Percentiles rank a stretch among this genome's conserved stretches.
phyloP scores from a whole-genome alignment of 1,140 invertebrate genomes.

The Drosophila auraria region DNA sequence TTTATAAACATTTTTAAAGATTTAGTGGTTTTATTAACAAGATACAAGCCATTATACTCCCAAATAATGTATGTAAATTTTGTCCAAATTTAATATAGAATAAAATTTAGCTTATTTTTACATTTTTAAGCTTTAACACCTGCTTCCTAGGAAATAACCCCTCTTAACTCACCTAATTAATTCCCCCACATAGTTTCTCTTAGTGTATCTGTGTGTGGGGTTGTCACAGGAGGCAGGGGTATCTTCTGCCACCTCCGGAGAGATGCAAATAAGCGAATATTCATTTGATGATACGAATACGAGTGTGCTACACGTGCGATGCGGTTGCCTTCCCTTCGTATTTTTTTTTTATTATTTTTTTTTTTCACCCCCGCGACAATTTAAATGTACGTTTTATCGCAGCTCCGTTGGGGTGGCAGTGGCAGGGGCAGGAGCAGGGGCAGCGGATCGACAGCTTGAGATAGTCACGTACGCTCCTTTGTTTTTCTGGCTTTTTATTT shows the following conservation, averaged over 20 bases:
- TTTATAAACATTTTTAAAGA: too few relatives aligned
- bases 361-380: slow-evolving; percentile 56
- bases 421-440: neutral
- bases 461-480: slow-evolving; percentile 78
- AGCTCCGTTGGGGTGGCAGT: neutral
- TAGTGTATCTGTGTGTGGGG: neutral
- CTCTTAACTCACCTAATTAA: neutral
- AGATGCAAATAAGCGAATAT: slow-evolving; percentile 83
- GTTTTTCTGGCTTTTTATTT: slow-evolving; percentile 78
- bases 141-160: too few relatives aligned
- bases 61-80: too few relatives aligned
- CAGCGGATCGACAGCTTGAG: slow-evolving; percentile 75
- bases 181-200: neutral
- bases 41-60: too few relatives aligned
- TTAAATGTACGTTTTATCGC: slow-evolving; percentile 77
- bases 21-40: too few relatives aligned
- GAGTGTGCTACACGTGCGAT: slow-evolving; percentile 64
- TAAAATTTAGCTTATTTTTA: too few relatives aligned
- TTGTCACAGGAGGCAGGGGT: slow-evolving; percentile 18
- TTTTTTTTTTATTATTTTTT: neutral
- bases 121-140: too few relatives aligned
- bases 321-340: slow-evolving; percentile 27
- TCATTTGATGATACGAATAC: slow-evolving; percentile 79
- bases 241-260: slow-evolving; percentile 45
- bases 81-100: too few relatives aligned